Evolutionary conservation across 2,797 vertebrate genomes (phyloP).

Genomic region (Tarsius wallacei): DNA sequence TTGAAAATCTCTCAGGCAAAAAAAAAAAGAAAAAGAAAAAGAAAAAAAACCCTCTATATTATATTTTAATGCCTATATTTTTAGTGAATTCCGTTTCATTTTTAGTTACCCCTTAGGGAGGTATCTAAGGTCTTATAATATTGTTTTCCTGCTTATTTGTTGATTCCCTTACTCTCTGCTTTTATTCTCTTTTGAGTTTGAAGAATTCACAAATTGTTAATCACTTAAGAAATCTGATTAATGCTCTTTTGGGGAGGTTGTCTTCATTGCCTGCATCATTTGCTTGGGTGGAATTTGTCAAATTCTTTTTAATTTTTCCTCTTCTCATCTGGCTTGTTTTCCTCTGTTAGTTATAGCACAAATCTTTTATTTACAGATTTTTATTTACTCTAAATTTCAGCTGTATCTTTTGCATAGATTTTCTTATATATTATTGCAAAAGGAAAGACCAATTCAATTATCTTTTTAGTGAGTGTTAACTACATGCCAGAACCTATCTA

Average conservation of each 20-base stretch:
- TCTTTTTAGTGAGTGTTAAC: background rate
- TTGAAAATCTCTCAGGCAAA: background rate
- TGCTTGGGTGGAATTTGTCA: conserved; percentile 15
- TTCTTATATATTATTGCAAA: conserved; percentile 39
- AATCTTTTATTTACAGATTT: conserved; percentile 54
- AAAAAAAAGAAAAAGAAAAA: background rate
- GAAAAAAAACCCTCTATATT: background rate
- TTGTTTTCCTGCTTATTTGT: background rate
- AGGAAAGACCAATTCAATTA: conserved; percentile 16
- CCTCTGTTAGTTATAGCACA: conserved; percentile 5
- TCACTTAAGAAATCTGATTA: conserved; percentile 12
- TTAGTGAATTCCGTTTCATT: background rate
- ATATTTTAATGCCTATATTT: conserved; percentile 38
- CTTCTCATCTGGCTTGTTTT: conserved; percentile 13
- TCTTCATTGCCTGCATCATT: background rate
- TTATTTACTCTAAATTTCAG: conserved; percentile 43
- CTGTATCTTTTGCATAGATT: background rate
- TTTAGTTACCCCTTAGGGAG: background rate
- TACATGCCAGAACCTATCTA: background rate
- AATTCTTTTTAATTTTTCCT: conserved; percentile 18
- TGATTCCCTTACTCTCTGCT: conserved; percentile 11
- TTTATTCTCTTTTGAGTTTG: conserved; percentile 53
- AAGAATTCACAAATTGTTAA: conserved; percentile 51
- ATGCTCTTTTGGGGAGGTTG: background rate
- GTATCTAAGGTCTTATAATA: conserved; percentile 15